Percentiles rank a stretch among this genome's conserved stretches.
Evolutionary conservation across 92 coral and sea anemone genomes (phyloP).

Genomic region (Ricordea florida): DNA sequence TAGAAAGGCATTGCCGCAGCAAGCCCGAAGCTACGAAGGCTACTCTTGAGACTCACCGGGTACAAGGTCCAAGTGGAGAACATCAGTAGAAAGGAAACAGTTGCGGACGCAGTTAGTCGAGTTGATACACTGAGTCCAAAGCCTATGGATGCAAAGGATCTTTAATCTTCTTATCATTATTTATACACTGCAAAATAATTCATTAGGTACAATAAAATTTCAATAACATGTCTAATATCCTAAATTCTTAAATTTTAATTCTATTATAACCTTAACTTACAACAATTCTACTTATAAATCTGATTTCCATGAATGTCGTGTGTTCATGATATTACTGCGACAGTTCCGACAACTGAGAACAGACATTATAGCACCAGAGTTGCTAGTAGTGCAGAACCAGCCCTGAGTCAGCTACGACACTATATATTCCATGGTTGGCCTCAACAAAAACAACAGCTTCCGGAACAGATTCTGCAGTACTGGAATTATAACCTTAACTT

Average conservation of each 20-base stretch:
- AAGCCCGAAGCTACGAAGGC: not conserved
- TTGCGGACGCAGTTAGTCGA: too few relatives aligned
- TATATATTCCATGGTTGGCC: conserved; percentile 15
- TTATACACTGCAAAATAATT: too few relatives aligned
- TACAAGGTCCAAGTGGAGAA: not conserved
- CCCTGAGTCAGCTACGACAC: not conserved
- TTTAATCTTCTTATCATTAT: too few relatives aligned
- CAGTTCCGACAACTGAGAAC: conserved; percentile 1
- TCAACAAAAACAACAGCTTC: not conserved
- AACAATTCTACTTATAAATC: too few relatives aligned
- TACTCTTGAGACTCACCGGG: not conserved
- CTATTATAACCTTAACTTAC: too few relatives aligned
- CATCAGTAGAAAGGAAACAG: not conserved
- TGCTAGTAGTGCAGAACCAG: not conserved
- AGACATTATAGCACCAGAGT: not conserved
- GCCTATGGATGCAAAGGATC: not conserved
- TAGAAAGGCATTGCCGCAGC: not conserved
- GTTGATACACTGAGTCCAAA: conserved; percentile 6
- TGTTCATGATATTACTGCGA: conserved; percentile 1
- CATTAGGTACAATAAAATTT: too few relatives aligned
- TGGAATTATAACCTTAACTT: not conserved
- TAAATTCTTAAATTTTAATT: too few relatives aligned
- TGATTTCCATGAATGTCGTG: too few relatives aligned
- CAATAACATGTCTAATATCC: too few relatives aligned
- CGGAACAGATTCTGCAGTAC: not conserved